Conservation (phyloP, 2,888 invertebrate species). For the Sesia apiformis region DNA sequence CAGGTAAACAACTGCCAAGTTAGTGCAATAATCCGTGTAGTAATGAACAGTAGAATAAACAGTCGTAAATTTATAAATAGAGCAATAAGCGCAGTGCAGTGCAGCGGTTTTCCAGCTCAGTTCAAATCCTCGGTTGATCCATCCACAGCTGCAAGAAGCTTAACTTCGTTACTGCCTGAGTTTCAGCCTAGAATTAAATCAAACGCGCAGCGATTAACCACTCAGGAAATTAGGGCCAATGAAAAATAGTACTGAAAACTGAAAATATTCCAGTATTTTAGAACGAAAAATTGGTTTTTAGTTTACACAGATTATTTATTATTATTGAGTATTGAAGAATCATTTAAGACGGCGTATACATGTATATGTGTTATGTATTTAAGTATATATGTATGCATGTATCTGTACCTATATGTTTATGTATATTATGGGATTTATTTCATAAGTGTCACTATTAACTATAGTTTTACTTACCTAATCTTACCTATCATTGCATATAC, state of each 20-base stretch:
- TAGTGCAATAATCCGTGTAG: too few relatives aligned
- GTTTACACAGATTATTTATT: too few relatives aligned
- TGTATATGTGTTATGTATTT: too few relatives aligned
- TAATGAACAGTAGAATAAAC: background rate
- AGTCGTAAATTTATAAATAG: background rate
- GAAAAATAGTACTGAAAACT: background rate
- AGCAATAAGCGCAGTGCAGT: constrained; percentile 4
- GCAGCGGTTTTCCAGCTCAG: constrained; percentile 2
- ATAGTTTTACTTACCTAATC: too few relatives aligned
- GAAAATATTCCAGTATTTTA: background rate
- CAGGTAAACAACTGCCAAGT: too few relatives aligned
- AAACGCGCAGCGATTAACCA: background rate
- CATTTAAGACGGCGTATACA: too few relatives aligned
- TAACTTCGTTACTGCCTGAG: constrained; percentile 6
- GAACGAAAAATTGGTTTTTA: background rate
- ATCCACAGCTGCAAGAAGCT: constrained; percentile 8
- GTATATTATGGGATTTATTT: too few relatives aligned
- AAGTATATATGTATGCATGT: too few relatives aligned
- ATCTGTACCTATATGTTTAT: too few relatives aligned
- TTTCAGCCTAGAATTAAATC: constrained; percentile 15
- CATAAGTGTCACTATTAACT: too few relatives aligned
- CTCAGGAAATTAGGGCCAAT: background rate
- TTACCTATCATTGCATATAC: too few relatives aligned
- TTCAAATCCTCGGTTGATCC: constrained; percentile 5
- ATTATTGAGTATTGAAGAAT: too few relatives aligned